Base-by-base conservation (phyloP, 1,140 invertebrate species). In the Calephelis nemesis region DNA sequence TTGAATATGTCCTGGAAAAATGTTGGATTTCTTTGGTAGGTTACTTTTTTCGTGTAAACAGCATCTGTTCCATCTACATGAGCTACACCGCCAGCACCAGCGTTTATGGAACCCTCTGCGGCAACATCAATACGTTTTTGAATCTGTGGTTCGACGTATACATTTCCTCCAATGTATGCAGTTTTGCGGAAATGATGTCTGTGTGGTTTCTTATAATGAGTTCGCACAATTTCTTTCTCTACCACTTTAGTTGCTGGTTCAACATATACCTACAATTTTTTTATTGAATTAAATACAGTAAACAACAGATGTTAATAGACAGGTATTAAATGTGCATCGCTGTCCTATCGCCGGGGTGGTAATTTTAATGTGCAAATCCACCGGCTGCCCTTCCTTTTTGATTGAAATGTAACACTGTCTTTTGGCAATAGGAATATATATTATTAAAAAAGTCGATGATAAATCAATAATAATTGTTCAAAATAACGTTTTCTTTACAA, bases 1-100 rank as follows among this genome's bases (percentile, higher is more conserved):
- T 89, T 89, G 62, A 91, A 86, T 60, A 91, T 87, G 63, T 89
- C 86, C 19, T 77, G 75, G 66, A 91, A 91, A 67, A 91, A 90
- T 7, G 72, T 74, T 6, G 87, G 85, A 62, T 83, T 90, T 49
- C 74, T 81, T 65, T 83, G 76, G 13, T 83, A 69, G 3, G 78
- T 76, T 1, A 87, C 73, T 74, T 83, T 67, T 71, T 91, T 90
- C 47, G 73, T 88, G 52, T 82, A 81, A 60, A 78, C 66, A 40
- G 60, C 11, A 13, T 50, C 72, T 19, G 63, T 70, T 4, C 72
- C 75, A 15, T 73, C 60, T 48, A 58, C 74, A 40, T 68, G 60
- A 15, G 73, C 68, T 45, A 69, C 79, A 40, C 68, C 75, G 11
- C 68, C 79, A 54, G 63, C 73, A 60, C 63, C 82, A 47, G 69